Percentiles rank a stretch among this genome's conserved stretches.
Evolutionary conservation across 2,888 invertebrate species (phyloP).

Genomic region (Drosophila sordidula): DNA sequence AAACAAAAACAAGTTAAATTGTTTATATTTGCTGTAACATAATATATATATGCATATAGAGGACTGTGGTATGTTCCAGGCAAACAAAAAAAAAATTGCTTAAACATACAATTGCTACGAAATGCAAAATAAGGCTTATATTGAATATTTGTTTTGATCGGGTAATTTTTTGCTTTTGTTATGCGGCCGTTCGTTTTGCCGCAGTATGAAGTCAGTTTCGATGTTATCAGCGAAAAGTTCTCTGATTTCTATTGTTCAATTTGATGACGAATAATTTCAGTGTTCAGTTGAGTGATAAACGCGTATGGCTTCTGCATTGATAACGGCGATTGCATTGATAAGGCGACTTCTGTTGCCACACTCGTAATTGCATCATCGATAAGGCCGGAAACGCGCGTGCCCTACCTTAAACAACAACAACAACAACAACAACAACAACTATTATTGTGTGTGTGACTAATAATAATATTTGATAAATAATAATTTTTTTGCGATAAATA

Average conservation of each 20-base stretch:
- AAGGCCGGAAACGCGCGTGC: conserved; percentile 30
- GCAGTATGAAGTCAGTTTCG: neutral
- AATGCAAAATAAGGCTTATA: neutral
- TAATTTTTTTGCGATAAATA: conserved; percentile 4
- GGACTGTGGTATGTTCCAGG: neutral
- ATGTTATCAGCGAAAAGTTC: conserved; percentile 5
- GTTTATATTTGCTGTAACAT: too few species aligned
- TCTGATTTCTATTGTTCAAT: conserved; percentile 11
- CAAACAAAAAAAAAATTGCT: neutral
- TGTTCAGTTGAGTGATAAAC: conserved; percentile 5
- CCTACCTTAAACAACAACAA: conserved; percentile 6
- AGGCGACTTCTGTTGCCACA: neutral
- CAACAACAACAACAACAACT: conserved; percentile 15
- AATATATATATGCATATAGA: too few species aligned
- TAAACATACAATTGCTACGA: neutral
- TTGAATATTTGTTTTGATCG: neutral
- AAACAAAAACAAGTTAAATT: too few species aligned
- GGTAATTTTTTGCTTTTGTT: neutral
- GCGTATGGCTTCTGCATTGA: conserved; percentile 33
- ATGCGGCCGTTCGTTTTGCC: neutral
- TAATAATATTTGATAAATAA: conserved; percentile 4
- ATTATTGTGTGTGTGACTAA: conserved; percentile 7
- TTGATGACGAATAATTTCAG: conserved; percentile 9
- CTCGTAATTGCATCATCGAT: conserved; percentile 57
- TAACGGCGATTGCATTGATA: conserved; percentile 45